Evolutionary conservation across 2,888 invertebrate species (phyloP), one percentile per base, ranked within the genome.

Genomic region (Carpatolechia fugitivella): DNA sequence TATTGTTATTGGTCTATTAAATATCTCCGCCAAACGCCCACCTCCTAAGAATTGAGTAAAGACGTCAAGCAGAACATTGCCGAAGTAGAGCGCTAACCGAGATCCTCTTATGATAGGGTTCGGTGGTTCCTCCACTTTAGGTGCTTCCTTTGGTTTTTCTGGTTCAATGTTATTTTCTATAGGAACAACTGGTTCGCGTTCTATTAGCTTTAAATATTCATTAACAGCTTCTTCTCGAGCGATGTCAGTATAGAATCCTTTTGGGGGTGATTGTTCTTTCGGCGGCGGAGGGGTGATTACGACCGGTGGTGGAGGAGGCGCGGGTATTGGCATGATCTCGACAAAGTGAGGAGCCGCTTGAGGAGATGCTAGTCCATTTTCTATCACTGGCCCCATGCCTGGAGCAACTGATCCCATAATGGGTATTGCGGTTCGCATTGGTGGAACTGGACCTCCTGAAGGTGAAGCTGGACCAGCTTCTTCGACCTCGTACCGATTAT

Each of bases 61-160:
- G 11, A 82, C 65, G 58, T 82, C 76, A 24, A 85, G 64, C 44
- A 88, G 70, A 38, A 82, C 70, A 13, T 82, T 82, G n/a, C 85
- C 82, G 30, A 79, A 78, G 55, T 80, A 77, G 38, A 82, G 60
- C 14, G 79, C 82, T 36, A 78, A 69, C 44, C 72, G 73, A 7
- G 80, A 75, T 14, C 82, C 76, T 60, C 72, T 70, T 30, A 47
- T 29, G 24, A 60, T 13, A 29, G 41, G 36, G 16, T 48, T 57
- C 24, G 46, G 48, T 33, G 49, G 36, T 13, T 18, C 47, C 30
- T 46, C 46, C 33, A 54, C 55, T 20, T 36, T 52, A 11, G 38
- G 46, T 8, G 18, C 44, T 7, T 53, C 50, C n/a, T 52, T 55
- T 0, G 56, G 54, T 3, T 35, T 36, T 6, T 57, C 57, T 2